Evolutionary conservation across 2,113 vertebrate genomes (phyloP).

Genomic region (Urocynchramus pylzowi): DNA sequence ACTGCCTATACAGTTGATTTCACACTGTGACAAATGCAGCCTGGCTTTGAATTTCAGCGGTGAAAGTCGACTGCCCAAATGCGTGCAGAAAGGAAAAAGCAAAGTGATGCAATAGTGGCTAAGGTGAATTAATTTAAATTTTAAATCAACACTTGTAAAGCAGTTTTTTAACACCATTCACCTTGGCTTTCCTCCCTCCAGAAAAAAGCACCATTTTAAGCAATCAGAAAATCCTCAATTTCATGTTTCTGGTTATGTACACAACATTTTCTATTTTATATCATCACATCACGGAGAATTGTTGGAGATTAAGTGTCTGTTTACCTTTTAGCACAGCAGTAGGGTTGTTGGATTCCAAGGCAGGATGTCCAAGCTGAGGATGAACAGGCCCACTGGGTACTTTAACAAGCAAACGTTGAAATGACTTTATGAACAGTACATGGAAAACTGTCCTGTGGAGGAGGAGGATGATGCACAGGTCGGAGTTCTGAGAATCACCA

Average conservation of each 20-base stretch:
- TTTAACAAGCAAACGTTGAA: neutral
- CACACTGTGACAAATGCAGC: slow-evolving; percentile 9
- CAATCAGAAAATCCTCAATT: neutral
- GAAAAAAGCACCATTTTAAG: neutral
- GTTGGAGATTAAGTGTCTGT: neutral
- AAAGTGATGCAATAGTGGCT: neutral
- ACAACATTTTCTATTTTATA: neutral
- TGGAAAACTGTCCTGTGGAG: neutral
- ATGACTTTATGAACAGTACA: neutral
- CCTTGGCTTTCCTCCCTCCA: neutral
- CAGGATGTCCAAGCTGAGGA: neutral
- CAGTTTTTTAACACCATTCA: neutral
- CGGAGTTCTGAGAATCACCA: neutral
- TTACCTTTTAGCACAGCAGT: neutral
- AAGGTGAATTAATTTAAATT: slow-evolving; percentile 12
- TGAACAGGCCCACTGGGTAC: neutral
- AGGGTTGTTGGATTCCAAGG: neutral
- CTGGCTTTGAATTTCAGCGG: neutral
- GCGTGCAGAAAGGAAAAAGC: neutral
- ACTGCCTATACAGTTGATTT: neutral
- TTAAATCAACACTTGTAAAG: neutral
- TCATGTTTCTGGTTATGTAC: neutral
- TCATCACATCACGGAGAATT: neutral
- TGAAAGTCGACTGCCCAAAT: slow-evolving; percentile 7
- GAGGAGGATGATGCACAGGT: accelerated